phyloP scores from a whole-genome alignment of 1,140 invertebrate species.

The Bombus breviceps region DNA sequence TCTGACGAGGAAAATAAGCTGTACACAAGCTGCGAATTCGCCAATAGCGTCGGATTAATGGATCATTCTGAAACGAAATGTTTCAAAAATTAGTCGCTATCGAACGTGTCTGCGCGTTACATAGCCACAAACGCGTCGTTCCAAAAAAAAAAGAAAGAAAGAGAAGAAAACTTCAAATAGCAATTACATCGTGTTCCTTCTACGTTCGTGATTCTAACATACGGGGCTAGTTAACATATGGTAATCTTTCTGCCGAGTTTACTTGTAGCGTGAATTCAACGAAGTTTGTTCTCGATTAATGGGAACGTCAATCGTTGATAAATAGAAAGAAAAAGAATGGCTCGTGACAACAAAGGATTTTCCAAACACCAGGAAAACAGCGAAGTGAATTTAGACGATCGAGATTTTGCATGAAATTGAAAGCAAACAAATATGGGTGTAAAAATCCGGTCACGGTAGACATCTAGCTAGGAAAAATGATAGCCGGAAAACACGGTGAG shows the following conservation, averaged over 20 bases:
- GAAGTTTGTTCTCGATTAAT: background rate
- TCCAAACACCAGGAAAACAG: background rate
- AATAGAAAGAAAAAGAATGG: too few species aligned
- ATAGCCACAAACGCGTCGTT: too few species aligned
- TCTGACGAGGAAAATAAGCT: constrained; percentile 42
- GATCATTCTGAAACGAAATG: background rate
- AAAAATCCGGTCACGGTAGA: background rate
- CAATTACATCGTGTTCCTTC: background rate
- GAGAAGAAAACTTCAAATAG: background rate
- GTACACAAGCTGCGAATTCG: constrained; percentile 17
- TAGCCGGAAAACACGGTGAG: background rate
- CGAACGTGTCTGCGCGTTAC: background rate
- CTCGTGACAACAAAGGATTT: background rate
- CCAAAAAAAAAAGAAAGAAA: too few species aligned
- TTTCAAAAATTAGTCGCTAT: background rate
- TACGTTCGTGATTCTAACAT: background rate
- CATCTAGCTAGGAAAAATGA: background rate
- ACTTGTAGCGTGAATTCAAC: too few species aligned
- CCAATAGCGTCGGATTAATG: constrained; percentile 11
- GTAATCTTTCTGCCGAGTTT: background rate
- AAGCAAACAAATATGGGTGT: constrained; percentile 3
- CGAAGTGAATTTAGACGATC: too few species aligned
- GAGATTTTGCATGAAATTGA: background rate
- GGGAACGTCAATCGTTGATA: too few species aligned
- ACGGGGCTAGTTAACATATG: too few species aligned